phyloP scores from a whole-genome alignment of 2,113 vertebrate genomes.

The Larimichthys polyactis region DNA sequence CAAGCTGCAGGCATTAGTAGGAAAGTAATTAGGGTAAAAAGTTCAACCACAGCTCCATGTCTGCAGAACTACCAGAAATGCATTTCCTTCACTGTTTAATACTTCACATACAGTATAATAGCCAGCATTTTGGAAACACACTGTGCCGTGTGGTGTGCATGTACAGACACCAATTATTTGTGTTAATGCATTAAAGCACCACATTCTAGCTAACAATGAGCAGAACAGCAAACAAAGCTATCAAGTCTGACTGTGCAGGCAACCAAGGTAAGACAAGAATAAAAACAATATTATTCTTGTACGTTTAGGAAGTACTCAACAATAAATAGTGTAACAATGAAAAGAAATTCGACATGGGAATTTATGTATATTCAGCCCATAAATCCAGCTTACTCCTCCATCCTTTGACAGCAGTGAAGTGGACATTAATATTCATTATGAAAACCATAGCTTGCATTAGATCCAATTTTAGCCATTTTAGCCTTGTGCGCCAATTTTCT shows the following conservation, averaged over 20 bases:
- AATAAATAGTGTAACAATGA: slow-evolving; percentile 16
- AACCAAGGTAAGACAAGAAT: neutral
- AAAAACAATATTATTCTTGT: neutral
- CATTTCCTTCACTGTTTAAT: slow-evolving; percentile 88
- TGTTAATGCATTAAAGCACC: slow-evolving; percentile 83
- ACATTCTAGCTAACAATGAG: slow-evolving; percentile 17
- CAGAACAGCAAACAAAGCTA: slow-evolving; percentile 29
- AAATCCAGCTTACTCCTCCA: slow-evolving; percentile 37
- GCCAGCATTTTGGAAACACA: slow-evolving; percentile 90
- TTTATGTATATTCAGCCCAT: slow-evolving; percentile 48
- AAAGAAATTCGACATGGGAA: slow-evolving; percentile 17
- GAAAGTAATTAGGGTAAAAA: slow-evolving; percentile 99
- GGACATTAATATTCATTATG: slow-evolving; percentile 76
- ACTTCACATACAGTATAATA: slow-evolving; percentile 81
- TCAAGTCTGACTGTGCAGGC: neutral
- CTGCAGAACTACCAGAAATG: slow-evolving; percentile 91
- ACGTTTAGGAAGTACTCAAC: neutral
- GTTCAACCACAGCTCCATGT: slow-evolving; percentile 92
- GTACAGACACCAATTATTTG: slow-evolving; percentile 79
- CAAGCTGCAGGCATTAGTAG: slow-evolving; percentile 93
- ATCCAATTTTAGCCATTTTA: slow-evolving; percentile 64
- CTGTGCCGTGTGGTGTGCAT: slow-evolving; percentile 74
- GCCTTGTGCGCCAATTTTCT: slow-evolving; percentile 63
- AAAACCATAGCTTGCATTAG: slow-evolving; percentile 67
- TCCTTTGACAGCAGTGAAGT: slow-evolving; percentile 67